Conservation (phyloP, 2,113 vertebrate species). For the Pituophis catenifer region DNA sequence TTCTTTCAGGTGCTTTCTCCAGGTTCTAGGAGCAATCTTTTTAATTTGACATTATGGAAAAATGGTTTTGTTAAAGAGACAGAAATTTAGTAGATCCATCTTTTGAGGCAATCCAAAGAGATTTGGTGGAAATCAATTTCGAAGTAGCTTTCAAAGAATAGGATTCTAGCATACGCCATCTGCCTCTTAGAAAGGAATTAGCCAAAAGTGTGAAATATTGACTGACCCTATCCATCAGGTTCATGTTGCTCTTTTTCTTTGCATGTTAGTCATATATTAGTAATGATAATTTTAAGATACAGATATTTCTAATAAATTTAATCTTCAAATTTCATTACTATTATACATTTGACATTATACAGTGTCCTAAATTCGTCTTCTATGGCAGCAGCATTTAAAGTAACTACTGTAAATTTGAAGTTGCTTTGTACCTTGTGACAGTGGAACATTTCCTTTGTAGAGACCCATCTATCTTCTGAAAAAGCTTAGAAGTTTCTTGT, state of each 20-base stretch:
- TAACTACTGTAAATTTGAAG: constrained; percentile 4
- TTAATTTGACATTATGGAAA: constrained; percentile 17
- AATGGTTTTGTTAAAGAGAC: constrained; percentile 39
- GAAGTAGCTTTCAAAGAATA: neutral
- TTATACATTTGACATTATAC: neutral
- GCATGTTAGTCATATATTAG: constrained; percentile 6
- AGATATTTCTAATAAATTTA: neutral
- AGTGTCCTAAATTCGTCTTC: neutral
- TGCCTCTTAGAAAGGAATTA: constrained; percentile 15
- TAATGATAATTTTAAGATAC: constrained; percentile 20
- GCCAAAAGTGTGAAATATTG: constrained; percentile 20
- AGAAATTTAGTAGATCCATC: constrained; percentile 7
- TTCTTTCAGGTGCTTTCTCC: neutral
- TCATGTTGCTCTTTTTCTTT: neutral
- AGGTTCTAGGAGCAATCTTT: constrained; percentile 12
- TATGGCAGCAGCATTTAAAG: constrained; percentile 9
- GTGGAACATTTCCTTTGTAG: too few relatives aligned
- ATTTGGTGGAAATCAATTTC: constrained; percentile 3
- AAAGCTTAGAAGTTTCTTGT: neutral
- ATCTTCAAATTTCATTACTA: neutral
- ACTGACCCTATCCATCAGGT: neutral
- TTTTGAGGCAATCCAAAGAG: neutral
- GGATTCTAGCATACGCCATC: neutral
- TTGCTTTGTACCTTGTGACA: neutral
- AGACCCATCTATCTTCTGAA: neutral